Conservation (phyloP, 1,140 invertebrate genomes). For the Maconellicoccus hirsutus region DNA sequence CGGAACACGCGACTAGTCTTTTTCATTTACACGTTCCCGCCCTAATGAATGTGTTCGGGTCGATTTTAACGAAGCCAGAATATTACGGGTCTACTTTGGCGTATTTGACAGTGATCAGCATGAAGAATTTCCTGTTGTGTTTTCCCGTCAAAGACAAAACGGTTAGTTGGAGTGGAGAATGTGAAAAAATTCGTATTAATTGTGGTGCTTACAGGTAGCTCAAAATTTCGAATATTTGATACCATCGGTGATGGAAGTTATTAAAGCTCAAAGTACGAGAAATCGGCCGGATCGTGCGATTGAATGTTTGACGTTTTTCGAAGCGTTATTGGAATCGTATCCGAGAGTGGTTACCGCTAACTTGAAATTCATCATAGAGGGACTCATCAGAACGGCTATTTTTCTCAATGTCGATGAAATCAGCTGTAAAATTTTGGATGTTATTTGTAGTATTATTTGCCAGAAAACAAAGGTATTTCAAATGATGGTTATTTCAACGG, state of each 20-base stretch:
- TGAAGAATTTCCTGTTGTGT: constrained; percentile 1
- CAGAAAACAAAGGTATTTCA: constrained; percentile 9
- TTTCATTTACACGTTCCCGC: not conserved
- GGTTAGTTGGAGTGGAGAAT: not conserved
- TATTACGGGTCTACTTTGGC: not conserved
- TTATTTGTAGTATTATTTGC: not conserved
- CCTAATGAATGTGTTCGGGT: not conserved
- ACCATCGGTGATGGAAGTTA: not conserved
- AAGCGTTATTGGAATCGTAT: not conserved
- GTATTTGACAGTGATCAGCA: not conserved
- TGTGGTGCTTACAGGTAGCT: not conserved
- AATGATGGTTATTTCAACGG: not conserved
- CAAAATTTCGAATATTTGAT: constrained; percentile 14
- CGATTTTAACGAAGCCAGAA: not conserved
- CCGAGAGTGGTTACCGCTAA: not conserved
- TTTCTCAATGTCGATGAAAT: constrained; percentile 12
- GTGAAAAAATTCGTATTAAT: not conserved
- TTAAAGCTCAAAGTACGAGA: constrained; percentile 6
- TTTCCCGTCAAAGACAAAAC: not conserved
- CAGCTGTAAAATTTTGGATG: not conserved
- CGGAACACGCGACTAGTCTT: not conserved
- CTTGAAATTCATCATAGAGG: not conserved
- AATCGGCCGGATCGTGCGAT: constrained; percentile 6
- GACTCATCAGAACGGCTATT: not conserved
- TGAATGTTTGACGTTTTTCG: constrained; percentile 3